These are phyloP conservation scores for Laticauda colubrina DNA, from an alignment of 2,113 vertebrate species.

Conservation along the genomic window DNA sequence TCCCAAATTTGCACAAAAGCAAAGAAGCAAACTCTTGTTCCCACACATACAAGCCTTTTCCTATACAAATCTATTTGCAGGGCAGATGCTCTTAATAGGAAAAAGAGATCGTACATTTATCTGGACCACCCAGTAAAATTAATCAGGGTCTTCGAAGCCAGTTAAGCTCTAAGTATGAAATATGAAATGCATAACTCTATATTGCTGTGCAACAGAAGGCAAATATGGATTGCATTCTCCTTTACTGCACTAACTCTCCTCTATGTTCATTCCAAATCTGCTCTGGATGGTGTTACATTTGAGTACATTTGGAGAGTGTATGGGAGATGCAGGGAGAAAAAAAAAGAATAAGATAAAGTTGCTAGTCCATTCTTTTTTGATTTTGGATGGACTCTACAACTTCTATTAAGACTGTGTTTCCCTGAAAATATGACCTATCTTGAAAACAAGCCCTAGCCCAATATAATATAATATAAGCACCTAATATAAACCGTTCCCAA, in stretches of 20 bases:
- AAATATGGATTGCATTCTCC: neutral
- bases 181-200: neutral
- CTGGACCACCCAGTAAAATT: slow-evolving; percentile 12
- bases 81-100: neutral
- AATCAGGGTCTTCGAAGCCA: neutral
- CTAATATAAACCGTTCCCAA: too few species aligned
- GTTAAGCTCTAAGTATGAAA: neutral
- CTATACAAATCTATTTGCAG: neutral
- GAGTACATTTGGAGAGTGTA: neutral
- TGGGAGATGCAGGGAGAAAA: neutral
- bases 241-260: neutral
- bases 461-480: too few species aligned
- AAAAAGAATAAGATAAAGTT: neutral
- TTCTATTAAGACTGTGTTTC: neutral
- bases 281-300: neutral
- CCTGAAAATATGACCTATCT: too few species aligned
- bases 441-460: too few species aligned
- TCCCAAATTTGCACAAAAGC: neutral
- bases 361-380: neutral
- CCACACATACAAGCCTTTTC: neutral
- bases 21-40: neutral
- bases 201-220: neutral
- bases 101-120: neutral
- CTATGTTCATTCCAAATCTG: neutral
- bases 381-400: neutral